phyloP scores from a whole-genome alignment of 2,888 invertebrate species.

The Drosophila fungiperda region DNA sequence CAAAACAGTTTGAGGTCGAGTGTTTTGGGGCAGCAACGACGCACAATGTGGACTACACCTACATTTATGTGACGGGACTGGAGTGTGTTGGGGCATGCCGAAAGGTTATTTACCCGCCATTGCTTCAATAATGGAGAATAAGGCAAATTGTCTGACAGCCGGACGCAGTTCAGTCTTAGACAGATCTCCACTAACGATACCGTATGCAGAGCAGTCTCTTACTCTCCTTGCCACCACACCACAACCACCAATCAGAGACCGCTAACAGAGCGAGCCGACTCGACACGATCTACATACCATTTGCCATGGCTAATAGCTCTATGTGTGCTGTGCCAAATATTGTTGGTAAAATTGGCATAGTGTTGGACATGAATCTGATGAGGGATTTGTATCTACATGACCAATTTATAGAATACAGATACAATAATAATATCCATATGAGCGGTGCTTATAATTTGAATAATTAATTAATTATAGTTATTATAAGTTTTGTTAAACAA shows the following conservation, averaged over 20 bases:
- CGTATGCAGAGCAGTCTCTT: slow-evolving; percentile 46
- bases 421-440: neutral
- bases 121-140: slow-evolving; percentile 63
- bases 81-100: slow-evolving; percentile 42
- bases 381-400: slow-evolving; percentile 29
- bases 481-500: neutral
- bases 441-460: slow-evolving; percentile 16
- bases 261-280: slow-evolving; percentile 23
- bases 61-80: slow-evolving; percentile 40
- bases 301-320: slow-evolving; percentile 69
- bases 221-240: neutral
- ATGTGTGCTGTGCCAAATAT: slow-evolving; percentile 65
- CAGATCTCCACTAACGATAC: slow-evolving; percentile 77
- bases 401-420: slow-evolving; percentile 18
- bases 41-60: slow-evolving; percentile 37
- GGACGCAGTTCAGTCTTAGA: slow-evolving; percentile 38
- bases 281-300: slow-evolving; percentile 79
- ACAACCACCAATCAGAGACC: neutral
- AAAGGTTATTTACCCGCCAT: slow-evolving; percentile 78
- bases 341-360: slow-evolving; percentile 41
- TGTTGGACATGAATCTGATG: slow-evolving; percentile 21
- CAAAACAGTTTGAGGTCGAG: slow-evolving; percentile 17
- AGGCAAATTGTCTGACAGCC: slow-evolving; percentile 32
- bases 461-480: neutral
- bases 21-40: slow-evolving; percentile 22